These are phyloP conservation scores for Hydrolagus affinis DNA, from an alignment of 2,113 vertebrate species.

Conservation along the genomic window DNA sequence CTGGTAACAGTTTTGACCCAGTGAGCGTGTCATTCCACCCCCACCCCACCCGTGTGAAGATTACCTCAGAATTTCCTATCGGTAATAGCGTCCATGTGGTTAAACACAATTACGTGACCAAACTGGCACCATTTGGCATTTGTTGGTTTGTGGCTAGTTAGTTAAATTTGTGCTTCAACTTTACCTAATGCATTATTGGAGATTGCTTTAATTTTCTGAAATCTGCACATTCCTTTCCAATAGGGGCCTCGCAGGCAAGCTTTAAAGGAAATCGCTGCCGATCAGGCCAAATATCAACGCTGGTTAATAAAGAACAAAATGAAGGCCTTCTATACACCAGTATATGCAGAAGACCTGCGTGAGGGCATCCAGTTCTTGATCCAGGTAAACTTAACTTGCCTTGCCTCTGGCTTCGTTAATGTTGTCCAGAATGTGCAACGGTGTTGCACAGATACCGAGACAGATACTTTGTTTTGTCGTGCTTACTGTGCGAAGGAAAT, in stretches of 20 bases:
- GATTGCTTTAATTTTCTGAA: not conserved
- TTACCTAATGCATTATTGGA: not conserved
- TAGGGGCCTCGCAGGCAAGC: slow-evolving; percentile 84
- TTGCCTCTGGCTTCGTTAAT: too few relatives aligned
- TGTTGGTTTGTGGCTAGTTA: not conserved
- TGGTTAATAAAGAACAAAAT: slow-evolving; percentile 89
- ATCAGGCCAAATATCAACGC: slow-evolving; percentile 78
- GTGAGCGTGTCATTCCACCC: too few relatives aligned
- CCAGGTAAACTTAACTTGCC: slow-evolving; percentile 60
- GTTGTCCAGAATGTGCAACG: too few relatives aligned
- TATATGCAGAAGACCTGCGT: slow-evolving; percentile 86
- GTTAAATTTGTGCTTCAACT: not conserved
- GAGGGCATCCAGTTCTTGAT: slow-evolving; percentile 86
- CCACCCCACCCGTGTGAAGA: too few relatives aligned
- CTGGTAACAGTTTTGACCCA: too few relatives aligned
- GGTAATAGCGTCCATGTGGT: not conserved
- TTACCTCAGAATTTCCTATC: not conserved
- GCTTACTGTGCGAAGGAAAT: too few relatives aligned
- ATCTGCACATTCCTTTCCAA: not conserved
- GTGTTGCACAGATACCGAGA: too few relatives aligned
- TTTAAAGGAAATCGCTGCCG: slow-evolving; percentile 79
- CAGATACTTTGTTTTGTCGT: too few relatives aligned
- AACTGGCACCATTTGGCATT: not conserved
- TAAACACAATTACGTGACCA: not conserved
- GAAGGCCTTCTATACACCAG: slow-evolving; percentile 88